These are phyloP conservation scores for Oxytorus armatus DNA, from an alignment of 2,888 invertebrate species.

Conservation along the genomic window DNA sequence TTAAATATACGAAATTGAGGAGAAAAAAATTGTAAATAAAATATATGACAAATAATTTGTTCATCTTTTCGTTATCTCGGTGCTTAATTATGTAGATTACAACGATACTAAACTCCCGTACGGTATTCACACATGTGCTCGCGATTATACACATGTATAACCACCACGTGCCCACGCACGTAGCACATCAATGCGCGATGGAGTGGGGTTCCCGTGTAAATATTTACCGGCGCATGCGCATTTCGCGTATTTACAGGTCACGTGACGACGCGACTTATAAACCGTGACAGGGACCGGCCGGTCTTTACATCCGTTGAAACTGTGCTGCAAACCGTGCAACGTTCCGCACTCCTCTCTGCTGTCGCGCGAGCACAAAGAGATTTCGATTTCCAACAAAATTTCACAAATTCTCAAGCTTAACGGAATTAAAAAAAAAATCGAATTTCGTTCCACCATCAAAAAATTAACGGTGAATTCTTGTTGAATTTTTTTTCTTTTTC, in stretches of 20 bases:
- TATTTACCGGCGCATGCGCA: conserved; percentile 82
- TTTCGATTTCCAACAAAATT: conserved; percentile 5
- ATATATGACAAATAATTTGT: too few species aligned
- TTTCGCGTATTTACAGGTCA: conserved; percentile 70
- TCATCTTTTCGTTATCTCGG: not conserved
- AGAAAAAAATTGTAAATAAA: too few species aligned
- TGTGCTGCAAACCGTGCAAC: conserved; percentile 57
- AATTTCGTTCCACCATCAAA: not conserved
- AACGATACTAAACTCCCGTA: not conserved
- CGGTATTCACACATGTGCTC: conserved; percentile 26
- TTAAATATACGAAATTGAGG: too few species aligned
- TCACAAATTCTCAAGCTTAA: not conserved
- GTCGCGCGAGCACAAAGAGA: not conserved
- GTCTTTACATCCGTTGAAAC: conserved; percentile 76
- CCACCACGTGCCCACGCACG: conserved; percentile 50
- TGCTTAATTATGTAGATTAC: not conserved
- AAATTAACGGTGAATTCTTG: not conserved
- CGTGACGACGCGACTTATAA: conserved; percentile 82
- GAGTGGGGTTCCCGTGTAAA: conserved; percentile 79
- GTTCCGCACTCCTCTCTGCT: conserved; percentile 1
- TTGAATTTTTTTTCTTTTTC: not conserved
- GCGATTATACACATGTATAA: not conserved
- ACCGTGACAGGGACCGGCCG: conserved; percentile 80
- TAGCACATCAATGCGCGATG: conserved; percentile 52
- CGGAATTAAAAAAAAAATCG: not conserved